Base-by-base conservation (phyloP, 2,797 vertebrate genomes). In the Hyperoplus immaculatus region DNA sequence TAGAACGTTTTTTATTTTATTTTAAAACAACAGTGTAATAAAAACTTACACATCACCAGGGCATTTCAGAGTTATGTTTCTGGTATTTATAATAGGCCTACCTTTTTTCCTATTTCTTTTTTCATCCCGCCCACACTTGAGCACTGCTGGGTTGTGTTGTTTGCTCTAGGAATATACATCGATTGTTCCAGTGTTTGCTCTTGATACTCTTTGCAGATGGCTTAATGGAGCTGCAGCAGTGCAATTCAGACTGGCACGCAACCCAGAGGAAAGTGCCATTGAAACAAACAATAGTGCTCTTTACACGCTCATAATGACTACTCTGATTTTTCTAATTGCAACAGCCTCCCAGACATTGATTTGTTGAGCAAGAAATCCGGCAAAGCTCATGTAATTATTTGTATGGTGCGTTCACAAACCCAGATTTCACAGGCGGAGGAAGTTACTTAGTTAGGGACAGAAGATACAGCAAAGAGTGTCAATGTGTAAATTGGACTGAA, bases 141-240 rank as follows among this genome's bases (percentile, higher is more conserved):
- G 60, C 72, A 41, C 56, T 50, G 72, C 85, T 38, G 59, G 71
- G 72, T 78, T 77, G 13, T 62, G 75, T 74, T 85, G 87, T 92
- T 89, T 87, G 76, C 85, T 60, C 21, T 53, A 21, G 56, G 69
- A 81, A 83, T 88, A 85, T 75, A 78, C 80, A 69, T 51, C 15
- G 39, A 85, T 85, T 87, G 86, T 92, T 86, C 85, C 77, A 18
- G 53, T 91, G 88, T 93, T 92, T 91, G 82, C 82, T 68, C 75
- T 81, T 53, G 0, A 77, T 73, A 12, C 71, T 80, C 69, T 81
- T 82, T 71, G 38, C 90, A 89, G 81, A 89, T 75, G 84, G 78
- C 69, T 71, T 82, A 80, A 86, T 76, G 85, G 84, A 82, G 78
- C 81, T 57, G 80, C 10, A 45, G 75, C 57, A 7, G 69, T 13